A percentile compares a stretch with the other conserved stretches of the same genome.
These are phyloP conservation scores for Ascidia mentula DNA, from an alignment of 23 tunicate genomes.

Conservation along the genomic window DNA sequence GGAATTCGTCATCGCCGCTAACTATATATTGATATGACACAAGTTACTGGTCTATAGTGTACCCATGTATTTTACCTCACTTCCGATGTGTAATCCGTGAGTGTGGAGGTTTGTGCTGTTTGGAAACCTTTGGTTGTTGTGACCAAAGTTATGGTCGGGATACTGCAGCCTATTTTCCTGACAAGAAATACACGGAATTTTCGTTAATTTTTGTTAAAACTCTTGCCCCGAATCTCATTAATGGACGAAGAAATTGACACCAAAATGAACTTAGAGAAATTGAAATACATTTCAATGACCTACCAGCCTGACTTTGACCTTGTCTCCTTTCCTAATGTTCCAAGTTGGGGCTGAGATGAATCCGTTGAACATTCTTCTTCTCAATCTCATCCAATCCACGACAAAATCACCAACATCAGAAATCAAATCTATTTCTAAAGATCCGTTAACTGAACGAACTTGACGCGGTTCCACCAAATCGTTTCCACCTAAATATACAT, in stretches of 20 bases:
- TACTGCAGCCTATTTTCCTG: conserved; percentile 31
- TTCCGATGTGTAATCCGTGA: conserved; percentile 85
- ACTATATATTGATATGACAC: too few species aligned
- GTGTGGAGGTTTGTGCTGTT: conserved; percentile 84
- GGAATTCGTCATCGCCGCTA: too few species aligned
- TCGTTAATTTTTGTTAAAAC: too few species aligned
- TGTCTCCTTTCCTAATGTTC: conserved; percentile 28
- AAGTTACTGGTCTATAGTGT: too few species aligned
- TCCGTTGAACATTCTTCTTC: conserved; percentile 37
- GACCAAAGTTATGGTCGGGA: conserved; percentile 25
- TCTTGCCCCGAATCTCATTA: too few species aligned
- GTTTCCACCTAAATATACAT: conserved; percentile 16
- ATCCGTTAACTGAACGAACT: conserved; percentile 11
- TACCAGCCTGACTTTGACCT: conserved; percentile 36
- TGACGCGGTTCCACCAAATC: conserved; percentile 6
- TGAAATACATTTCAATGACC: too few species aligned
- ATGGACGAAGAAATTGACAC: too few species aligned
- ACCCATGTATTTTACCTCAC: conserved; percentile 50
- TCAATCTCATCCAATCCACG: conserved; percentile 34
- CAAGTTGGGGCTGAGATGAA: conserved; percentile 31
- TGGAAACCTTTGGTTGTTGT: conserved; percentile 49
- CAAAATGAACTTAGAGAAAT: too few species aligned
- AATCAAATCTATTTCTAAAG: neutral
- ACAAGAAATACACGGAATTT: neutral
- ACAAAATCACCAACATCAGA: conserved; percentile 10